phyloP scores from a whole-genome alignment of 2,113 vertebrate genomes.

The Grammomys dolichurus region DNA sequence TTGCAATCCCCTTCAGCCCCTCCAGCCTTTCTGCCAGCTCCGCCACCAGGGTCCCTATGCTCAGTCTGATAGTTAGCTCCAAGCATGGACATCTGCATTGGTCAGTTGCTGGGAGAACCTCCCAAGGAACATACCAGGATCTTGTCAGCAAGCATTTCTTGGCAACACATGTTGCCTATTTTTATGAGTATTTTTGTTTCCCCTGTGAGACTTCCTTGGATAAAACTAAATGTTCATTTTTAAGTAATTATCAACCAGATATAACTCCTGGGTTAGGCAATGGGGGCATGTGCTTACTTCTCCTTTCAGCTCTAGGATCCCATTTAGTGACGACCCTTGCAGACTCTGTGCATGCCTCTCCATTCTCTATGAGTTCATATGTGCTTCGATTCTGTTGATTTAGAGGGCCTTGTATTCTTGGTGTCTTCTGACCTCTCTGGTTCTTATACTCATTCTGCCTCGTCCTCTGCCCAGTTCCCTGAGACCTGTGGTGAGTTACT shows the following conservation, averaged over 20 bases:
- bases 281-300: not conserved
- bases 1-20: too few relatives aligned
- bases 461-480: not conserved
- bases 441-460: not conserved
- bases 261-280: not conserved
- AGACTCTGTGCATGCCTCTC: not conserved
- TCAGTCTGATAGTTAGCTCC: too few relatives aligned
- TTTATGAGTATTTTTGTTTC: too few relatives aligned
- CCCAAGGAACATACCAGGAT: too few relatives aligned
- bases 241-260: not conserved
- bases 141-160: too few relatives aligned
- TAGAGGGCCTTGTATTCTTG: not conserved
- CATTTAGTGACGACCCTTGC: not conserved
- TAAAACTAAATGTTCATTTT: not conserved
- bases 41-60: too few relatives aligned
- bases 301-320: not conserved
- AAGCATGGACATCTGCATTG: too few relatives aligned
- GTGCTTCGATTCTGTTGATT: not conserved
- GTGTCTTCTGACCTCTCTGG: not conserved
- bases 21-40: too few relatives aligned
- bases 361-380: not conserved
- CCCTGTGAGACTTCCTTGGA: too few relatives aligned
- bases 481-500: not conserved
- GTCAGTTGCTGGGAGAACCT: too few relatives aligned
- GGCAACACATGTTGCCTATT: too few relatives aligned